Percentiles rank a stretch among this genome's conserved stretches.
Conservation (phyloP, 1,140 invertebrate species). For the Drosophila neocordata region DNA sequence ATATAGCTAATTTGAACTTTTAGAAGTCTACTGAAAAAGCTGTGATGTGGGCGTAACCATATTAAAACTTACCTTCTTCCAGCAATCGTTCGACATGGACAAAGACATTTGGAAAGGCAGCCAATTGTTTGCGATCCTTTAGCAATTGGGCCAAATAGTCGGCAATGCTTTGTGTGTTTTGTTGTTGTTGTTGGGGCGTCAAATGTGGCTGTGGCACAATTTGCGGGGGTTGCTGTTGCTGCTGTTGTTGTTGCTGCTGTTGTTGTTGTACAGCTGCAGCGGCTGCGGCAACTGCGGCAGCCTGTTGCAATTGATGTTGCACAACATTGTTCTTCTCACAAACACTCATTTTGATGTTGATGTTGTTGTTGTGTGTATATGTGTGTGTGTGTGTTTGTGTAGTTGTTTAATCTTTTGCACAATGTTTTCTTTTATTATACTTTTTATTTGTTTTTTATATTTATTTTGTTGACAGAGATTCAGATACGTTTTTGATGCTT, state of each 20-base stretch:
- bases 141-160: slow-evolving; percentile 99
- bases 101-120: slow-evolving; percentile 99
- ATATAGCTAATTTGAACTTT: too few species aligned
- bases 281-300: slow-evolving; percentile 51
- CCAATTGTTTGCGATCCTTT: slow-evolving; percentile 99
- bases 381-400: slow-evolving; percentile 31
- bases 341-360: slow-evolving; percentile 84
- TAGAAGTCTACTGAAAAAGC: too few species aligned
- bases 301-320: slow-evolving; percentile 74
- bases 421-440: slow-evolving; percentile 20
- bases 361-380: slow-evolving; percentile 20
- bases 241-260: slow-evolving; percentile 46
- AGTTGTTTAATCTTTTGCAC: slow-evolving; percentile 61
- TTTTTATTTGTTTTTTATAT: not conserved
- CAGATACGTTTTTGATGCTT: slow-evolving; percentile 58
- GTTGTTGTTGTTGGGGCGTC: slow-evolving; percentile 85
- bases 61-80: slow-evolving; percentile 94
- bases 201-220: slow-evolving; percentile 82
- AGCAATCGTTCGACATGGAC: slow-evolving; percentile 99
- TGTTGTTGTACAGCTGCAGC: slow-evolving; percentile 50
- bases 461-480: not conserved
- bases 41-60: too few species aligned
- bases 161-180: slow-evolving; percentile 97
- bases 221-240: slow-evolving; percentile 59
- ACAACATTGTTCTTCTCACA: slow-evolving; percentile 86